Evolutionary conservation across 2,888 invertebrate species (phyloP), one percentile per base, ranked within the genome.

Genomic region (Formica aserva): DNA sequence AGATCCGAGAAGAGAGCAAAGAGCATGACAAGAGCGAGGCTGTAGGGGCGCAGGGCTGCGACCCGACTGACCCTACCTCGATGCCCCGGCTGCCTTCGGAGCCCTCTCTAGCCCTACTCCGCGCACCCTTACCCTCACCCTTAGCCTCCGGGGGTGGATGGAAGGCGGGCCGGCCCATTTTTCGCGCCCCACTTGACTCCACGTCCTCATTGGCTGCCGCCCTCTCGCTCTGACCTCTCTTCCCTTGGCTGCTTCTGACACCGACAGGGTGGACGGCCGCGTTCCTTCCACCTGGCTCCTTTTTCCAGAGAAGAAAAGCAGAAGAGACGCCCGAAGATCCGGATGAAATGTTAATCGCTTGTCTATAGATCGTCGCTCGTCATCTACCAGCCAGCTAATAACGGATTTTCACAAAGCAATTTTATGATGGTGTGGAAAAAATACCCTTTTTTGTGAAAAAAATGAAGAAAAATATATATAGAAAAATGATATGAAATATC

Each of bases 121-220:
- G 87, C 32, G 84, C 92, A 91, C 91, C 91, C 92, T 92, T 92
- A 93, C 93, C 93, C 93, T 93, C 92, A 90, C 93, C 92, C 92
- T 91, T 92, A 91, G 91, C 92, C 92, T 75, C 35, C 86, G 86
- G 90, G 91, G 93, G 91, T 91, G 92, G 93, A 93, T 92, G 92
- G 91, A 93, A 92, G 89, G 89, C 92, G 91, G 93, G 88, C 91
- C 94, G 89, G 92, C 94, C 94, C 94, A 94, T 94, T 94, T 94
- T 94, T 94, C 94, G 93, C 94, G 92, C 94, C 93, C 94, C 93
- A 93, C 93, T 94, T 93, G 93, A 93, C 93, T 93, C 93, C 90
- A 87, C 92, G 90, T 92, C 91, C 93, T 93, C 91, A 94, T 94
- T 94, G 94, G 94, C 91, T 91, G 92, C 88, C 93, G 90, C 92